Evolutionary conservation across 1,140 invertebrate genomes (phyloP).

Genomic region (Drosophila quadrilineata): DNA sequence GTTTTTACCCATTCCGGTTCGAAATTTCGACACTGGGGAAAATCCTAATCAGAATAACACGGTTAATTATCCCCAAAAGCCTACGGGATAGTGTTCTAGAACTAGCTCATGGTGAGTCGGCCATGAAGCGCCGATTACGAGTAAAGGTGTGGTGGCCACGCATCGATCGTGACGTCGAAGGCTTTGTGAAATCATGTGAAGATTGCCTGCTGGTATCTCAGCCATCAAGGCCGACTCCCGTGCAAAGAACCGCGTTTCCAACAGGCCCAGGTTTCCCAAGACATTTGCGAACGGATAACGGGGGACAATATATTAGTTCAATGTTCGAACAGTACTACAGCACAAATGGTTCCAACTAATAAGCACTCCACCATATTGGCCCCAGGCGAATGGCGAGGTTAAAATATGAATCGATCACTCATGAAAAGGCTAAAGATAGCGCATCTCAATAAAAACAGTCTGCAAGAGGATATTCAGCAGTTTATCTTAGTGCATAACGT

Average conservation of each 20-base stretch:
- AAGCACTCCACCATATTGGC: slow-evolving; percentile 18
- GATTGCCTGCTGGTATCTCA: not conserved
- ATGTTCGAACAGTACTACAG: slow-evolving; percentile 5
- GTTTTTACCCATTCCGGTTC: slow-evolving; percentile 23
- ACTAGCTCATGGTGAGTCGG: slow-evolving; percentile 3
- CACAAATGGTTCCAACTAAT: slow-evolving; percentile 1
- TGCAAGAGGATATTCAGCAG: not conserved
- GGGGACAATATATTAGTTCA: slow-evolving; percentile 15
- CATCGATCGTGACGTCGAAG: slow-evolving; percentile 15
- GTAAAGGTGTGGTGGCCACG: slow-evolving; percentile 4
- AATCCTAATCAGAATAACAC: slow-evolving; percentile 9
- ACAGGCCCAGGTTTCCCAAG: not conserved
- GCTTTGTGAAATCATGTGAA: slow-evolving; percentile 12
- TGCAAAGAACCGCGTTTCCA: too few species aligned
- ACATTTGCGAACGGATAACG: slow-evolving; percentile 4
- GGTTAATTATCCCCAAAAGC: slow-evolving; percentile 58
- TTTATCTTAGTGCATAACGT: not conserved
- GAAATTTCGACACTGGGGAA: slow-evolving; percentile 14
- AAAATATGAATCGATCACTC: not conserved
- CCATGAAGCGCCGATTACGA: not conserved
- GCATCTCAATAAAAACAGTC: not conserved
- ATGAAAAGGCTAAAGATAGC: too few species aligned
- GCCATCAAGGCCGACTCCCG: not conserved
- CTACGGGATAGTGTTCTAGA: slow-evolving; percentile 17
- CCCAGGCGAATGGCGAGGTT: slow-evolving; percentile 6